phyloP scores from a whole-genome alignment of 1,140 invertebrate species.

The Formica exsecta region DNA sequence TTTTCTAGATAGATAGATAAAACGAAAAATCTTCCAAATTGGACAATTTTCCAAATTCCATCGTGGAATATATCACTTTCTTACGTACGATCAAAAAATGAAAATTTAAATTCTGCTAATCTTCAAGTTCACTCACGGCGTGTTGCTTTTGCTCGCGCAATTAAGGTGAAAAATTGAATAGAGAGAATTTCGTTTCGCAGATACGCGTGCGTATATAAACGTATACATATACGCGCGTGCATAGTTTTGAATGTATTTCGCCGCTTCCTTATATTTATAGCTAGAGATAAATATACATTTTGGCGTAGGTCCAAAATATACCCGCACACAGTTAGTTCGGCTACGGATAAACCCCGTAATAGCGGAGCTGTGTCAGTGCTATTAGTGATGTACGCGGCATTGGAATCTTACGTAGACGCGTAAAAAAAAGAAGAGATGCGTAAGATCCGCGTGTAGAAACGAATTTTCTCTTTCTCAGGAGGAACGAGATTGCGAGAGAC shows the following conservation, averaged over 20 bases:
- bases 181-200: not conserved
- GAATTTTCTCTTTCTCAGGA: not conserved
- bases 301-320: conserved; percentile 81
- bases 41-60: not conserved
- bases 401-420: conserved; percentile 36
- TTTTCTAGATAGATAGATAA: no score
- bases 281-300: conserved; percentile 85
- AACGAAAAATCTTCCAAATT: no score
- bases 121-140: not conserved
- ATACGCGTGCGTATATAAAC: no score
- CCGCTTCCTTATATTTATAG: conserved; percentile 83
- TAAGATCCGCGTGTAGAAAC: not conserved
- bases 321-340: conserved; percentile 70
- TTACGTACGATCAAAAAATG: not conserved
- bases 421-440: conserved; percentile 13
- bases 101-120: not conserved
- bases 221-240: not conserved
- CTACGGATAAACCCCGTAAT: conserved; percentile 80
- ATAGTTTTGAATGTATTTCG: conserved; percentile 35
- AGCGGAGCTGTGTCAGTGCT: conserved; percentile 79
- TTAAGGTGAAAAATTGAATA: conserved; percentile 32
- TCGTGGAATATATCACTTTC: not conserved
- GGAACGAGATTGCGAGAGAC: conserved; percentile 13
- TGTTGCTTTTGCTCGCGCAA: not conserved
- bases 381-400: conserved; percentile 71